Evolutionary conservation across 1,140 invertebrate species (phyloP).

Genomic region (Dryas iulia): DNA sequence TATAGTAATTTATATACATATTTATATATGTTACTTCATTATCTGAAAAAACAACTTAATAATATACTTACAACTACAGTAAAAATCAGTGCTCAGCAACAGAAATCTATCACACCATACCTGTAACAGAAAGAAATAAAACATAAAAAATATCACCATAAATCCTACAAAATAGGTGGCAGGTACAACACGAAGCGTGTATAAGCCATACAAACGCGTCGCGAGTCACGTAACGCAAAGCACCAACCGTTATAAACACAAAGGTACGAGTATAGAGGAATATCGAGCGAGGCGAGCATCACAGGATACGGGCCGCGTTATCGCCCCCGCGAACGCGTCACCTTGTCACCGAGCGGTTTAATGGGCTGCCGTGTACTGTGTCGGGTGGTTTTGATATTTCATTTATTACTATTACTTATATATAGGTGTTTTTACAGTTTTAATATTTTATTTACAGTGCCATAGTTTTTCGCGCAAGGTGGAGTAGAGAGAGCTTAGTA

Average conservation of each 20-base stretch:
- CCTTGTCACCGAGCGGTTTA: constrained; percentile 77
- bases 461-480: too few species aligned
- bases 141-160: neutral
- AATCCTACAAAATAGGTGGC: neutral
- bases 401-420: neutral
- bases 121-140: constrained; percentile 14
- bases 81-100: neutral
- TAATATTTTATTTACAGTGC: too few species aligned
- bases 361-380: constrained; percentile 66
- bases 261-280: constrained; percentile 37
- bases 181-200: neutral
- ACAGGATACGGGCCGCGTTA: constrained; percentile 69
- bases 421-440: too few species aligned
- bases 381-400: constrained; percentile 1
- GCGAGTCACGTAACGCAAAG: constrained; percentile 16
- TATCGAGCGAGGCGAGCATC: constrained; percentile 59
- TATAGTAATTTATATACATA: neutral
- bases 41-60: too few species aligned
- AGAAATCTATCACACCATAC: neutral
- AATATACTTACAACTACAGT: neutral
- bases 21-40: neutral
- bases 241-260: constrained; percentile 47
- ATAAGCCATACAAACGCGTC: neutral
- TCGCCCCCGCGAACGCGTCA: constrained; percentile 68
- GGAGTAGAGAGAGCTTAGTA: too few species aligned